Evolutionary conservation across 2,888 invertebrate genomes (phyloP), one percentile per base, ranked within the genome.

Genomic region (Drosophila fungiperda): DNA sequence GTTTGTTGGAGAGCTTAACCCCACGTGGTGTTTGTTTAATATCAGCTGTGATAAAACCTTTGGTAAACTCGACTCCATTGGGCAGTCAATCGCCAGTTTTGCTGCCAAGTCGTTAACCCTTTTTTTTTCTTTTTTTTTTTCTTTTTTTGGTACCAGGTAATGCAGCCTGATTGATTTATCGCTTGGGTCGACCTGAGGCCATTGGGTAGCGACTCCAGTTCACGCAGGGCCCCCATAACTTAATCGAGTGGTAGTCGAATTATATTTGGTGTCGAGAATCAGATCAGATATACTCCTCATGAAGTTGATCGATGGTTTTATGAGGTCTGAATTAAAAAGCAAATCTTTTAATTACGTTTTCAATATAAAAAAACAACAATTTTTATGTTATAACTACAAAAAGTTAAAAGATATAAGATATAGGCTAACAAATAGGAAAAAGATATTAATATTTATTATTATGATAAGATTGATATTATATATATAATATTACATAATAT

Each of bases 131-230:
- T 26, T 48, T 6, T 26, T 26, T 12, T 48, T 29, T 35, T n/a
- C n/a, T 17, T 15, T 17, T 54, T 23, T 38, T 20, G 26, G 36
- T 42, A 42, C 52, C 3, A 42, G 45, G 49, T 76, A 82, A 79
- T 82, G 80, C 80, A 67, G 52, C 64, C 71, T 82, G 81, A 82
- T 82, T 82, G 81, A 82, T 82, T 80, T 78, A 83, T 71, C 65
- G 69, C 48, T 60, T 26, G 64, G 74, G 49, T 60, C 79, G 64
- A 48, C 50, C 45, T 26, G 76, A 58, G 60, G 48, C 62, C 55
- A 67, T 50, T 49, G 32, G 35, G 29, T 35, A 33, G 35, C 45
- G 50, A 62, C 66, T 60, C 57, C 76, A 63, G 61, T 40, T 58
- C 55, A 45, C 62, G 29, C 17, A 40, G 55, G 60, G 68, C 26